Base-by-base conservation (phyloP, 2,797 vertebrate species). In the Hyperoplus lanceolatus region DNA sequence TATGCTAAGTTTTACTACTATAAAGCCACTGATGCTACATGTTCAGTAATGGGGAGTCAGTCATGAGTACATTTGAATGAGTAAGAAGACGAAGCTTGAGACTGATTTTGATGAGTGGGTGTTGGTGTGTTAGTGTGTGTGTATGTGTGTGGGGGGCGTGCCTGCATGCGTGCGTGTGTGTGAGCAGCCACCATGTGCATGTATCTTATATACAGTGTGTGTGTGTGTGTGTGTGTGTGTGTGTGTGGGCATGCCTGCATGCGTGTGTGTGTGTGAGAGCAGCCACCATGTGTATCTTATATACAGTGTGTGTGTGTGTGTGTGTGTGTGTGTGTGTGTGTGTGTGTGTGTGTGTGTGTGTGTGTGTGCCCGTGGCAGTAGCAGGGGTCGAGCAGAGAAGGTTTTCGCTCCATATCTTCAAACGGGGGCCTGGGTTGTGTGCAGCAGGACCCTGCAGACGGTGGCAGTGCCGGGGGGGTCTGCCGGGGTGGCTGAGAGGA, bases 371-470 rank as follows among this genome's bases (percentile, higher is more conserved):
- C 90, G 89, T 94, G 96, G 96, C 96, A 84, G 87, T 94, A 92
- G 95, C 82, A 95, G 95, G 93, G 86, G 84, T 87, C 57, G 82
- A 85, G 80, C 50, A 77, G 81, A 93, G 93, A 95, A 93, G 94
- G 90, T 77, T 86, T 82, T 86, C 92, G 93, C 92, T 96, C 94
- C 93, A 91, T 43, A 70, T 96, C 96, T 97, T 98, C 96, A 97
- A 96, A 97, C 94, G 92, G 94, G 91, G 91, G 88, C 92, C 89
- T 70, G 92, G 29, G 94, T 94, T 90, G 92, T 94, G 89, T 92
- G 93, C 95, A 95, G 92, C 87, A 94, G 95, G 93, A 96, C 95
- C 94, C 95, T 93, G 95, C 94, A 95, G 95, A 97, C 95, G 95
- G 90, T 96, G 96, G 95, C 96, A 92, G 94, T 78, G 95, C 96